Percentiles rank a stretch among this genome's conserved stretches.
Conservation (phyloP, 1,140 invertebrate genomes). For the Megalopta genalis region DNA sequence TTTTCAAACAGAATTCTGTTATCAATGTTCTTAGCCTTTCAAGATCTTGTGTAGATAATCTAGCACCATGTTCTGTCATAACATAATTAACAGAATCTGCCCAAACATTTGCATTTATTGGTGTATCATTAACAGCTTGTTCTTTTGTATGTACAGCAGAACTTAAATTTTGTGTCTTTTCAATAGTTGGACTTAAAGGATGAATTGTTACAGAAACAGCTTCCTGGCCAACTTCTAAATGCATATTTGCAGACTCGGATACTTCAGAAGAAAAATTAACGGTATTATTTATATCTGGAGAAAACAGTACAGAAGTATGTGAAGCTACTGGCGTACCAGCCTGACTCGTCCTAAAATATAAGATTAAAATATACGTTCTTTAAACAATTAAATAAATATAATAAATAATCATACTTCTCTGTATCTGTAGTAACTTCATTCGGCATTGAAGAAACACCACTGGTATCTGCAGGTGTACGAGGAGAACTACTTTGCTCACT, state of each 20-base stretch:
- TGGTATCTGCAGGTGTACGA: conserved; percentile 81
- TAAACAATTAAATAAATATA: background rate
- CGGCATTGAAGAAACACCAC: conserved; percentile 81
- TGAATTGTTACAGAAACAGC: conserved; percentile 80
- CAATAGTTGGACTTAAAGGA: conserved; percentile 83
- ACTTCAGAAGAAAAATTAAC: conserved; percentile 72
- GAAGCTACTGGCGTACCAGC: conserved; percentile 74
- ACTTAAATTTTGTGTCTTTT: conserved; percentile 68
- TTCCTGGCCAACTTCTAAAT: conserved; percentile 80
- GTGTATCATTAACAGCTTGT: conserved; percentile 78
- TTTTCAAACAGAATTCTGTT: conserved; percentile 92
- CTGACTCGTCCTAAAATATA: conserved; percentile 72
- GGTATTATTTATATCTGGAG: conserved; percentile 69
- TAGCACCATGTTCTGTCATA: conserved; percentile 84
- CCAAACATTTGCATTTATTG: conserved; percentile 83
- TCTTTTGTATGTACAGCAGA: conserved; percentile 43
- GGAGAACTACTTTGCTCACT: conserved; percentile 85
- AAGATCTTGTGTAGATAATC: conserved; percentile 89
- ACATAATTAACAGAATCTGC: conserved; percentile 78
- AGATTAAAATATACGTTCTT: conserved; percentile 14
- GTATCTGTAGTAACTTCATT: conserved; percentile 74
- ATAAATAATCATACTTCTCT: conserved; percentile 69
- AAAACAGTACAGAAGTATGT: conserved; percentile 65
- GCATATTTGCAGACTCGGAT: conserved; percentile 58
- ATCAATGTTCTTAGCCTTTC: conserved; percentile 92